Conservation (phyloP, 2,888 invertebrate genomes). For the Orchesella flavescens region DNA sequence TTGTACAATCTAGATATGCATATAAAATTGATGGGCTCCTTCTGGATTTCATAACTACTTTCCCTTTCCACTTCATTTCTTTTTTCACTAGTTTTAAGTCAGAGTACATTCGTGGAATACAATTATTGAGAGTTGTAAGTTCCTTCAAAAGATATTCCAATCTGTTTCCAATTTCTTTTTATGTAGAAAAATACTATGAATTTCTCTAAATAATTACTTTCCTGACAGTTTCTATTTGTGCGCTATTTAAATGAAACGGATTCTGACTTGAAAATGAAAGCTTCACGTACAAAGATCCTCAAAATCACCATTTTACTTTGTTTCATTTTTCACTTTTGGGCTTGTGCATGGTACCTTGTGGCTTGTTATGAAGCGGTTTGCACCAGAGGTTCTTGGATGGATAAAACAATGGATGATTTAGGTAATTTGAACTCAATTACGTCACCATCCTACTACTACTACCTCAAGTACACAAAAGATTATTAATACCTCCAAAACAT, state of each 20-base stretch:
- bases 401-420: slow-evolving; percentile 35
- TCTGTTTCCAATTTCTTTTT: neutral
- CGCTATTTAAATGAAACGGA: slow-evolving; percentile 68
- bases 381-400: slow-evolving; percentile 60
- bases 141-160: neutral
- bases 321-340: slow-evolving; percentile 71
- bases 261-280: slow-evolving; percentile 66
- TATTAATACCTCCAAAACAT: neutral
- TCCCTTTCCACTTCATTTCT: slow-evolving; percentile 62
- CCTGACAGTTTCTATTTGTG: slow-evolving; percentile 61
- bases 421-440: neutral
- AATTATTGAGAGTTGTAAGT: slow-evolving; percentile 66
- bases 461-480: neutral
- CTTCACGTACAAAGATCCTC: slow-evolving; percentile 63
- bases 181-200: neutral
- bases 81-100: slow-evolving; percentile 11
- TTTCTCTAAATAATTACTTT: too few relatives aligned
- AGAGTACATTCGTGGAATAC: slow-evolving; percentile 60
- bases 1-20: slow-evolving; percentile 51
- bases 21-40: slow-evolving; percentile 57
- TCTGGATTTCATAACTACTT: slow-evolving; percentile 63
- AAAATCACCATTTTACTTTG: slow-evolving; percentile 69
- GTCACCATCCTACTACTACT: too few relatives aligned
- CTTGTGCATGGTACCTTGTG: slow-evolving; percentile 70
- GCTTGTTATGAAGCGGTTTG: slow-evolving; percentile 64